phyloP scores from a whole-genome alignment of 35 echinoderm and acorn worm genomes.

The Eucidaris tribuloides region DNA sequence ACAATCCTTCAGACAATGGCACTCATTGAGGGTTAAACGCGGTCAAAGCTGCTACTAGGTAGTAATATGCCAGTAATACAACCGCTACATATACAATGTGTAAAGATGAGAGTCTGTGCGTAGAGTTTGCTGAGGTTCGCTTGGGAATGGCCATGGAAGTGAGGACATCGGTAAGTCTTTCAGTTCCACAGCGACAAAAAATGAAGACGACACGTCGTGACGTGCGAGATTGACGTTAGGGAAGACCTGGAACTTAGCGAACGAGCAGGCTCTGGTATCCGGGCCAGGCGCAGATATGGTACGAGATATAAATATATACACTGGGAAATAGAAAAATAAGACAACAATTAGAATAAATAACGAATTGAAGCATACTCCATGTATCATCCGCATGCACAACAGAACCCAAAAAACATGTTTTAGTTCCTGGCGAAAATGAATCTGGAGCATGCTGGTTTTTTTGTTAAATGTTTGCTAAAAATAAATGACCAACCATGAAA shows the following conservation, averaged over 20 bases:
- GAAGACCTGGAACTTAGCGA: conserved; percentile 72
- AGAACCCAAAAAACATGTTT: too few relatives aligned
- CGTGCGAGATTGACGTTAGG: conserved; percentile 62
- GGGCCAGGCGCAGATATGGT: conserved; percentile 90
- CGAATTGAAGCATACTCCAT: too few relatives aligned
- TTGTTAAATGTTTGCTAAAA: too few relatives aligned
- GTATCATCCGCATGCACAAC: too few relatives aligned
- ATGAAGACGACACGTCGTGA: conserved; percentile 94
- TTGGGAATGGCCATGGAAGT: conserved; percentile 29
- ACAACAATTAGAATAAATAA: too few relatives aligned
- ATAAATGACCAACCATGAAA: too few relatives aligned
- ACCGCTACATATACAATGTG: background rate
- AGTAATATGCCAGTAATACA: conserved; percentile 2
- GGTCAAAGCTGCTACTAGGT: background rate
- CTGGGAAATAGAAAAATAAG: conserved; percentile 49
- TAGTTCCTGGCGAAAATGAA: too few relatives aligned
- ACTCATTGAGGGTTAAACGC: too few relatives aligned
- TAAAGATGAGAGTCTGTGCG: background rate
- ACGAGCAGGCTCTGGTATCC: conserved; percentile 75
- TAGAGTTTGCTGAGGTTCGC: conserved; percentile 30
- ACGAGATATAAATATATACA: conserved; percentile 88
- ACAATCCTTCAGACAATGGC: too few relatives aligned
- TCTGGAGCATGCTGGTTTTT: too few relatives aligned
- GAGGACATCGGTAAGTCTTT: conserved; percentile 37
- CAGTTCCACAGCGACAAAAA: conserved; percentile 79